Base-by-base conservation (phyloP, 1,140 invertebrate species). In the Idris sp. region DNA sequence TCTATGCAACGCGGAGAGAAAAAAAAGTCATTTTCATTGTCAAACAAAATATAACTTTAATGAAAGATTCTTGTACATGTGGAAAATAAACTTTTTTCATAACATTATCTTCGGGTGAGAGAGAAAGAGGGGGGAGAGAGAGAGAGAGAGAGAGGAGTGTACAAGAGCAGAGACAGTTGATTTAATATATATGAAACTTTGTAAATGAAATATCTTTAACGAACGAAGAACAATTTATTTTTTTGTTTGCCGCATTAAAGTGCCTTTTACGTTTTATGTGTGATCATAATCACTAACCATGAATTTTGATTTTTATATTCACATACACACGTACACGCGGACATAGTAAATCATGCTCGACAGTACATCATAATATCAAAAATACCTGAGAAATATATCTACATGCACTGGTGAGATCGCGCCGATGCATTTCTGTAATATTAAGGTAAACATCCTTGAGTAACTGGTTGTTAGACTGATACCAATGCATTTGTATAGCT, bases 381-480 rank as follows among this genome's bases (percentile, higher is more conserved):
- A 75, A 76, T 75, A 61, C 51, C 54, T 4, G 51, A 48, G 46
- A 75, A 75, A 74, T 62, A 41, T 64, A 71, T 72, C 54, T 35
- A 62, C 38, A 48, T 58, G 49, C 64, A 56, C 30, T 22, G 58
- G 43, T 46, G 41, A 46, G 64, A 59, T 73, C 53, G 44, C 59
- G 9, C 26, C 54, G 46, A 19, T 48, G 64, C 56, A 71, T 78
- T 82, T 81, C 79, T 81, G 80, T 84, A 81, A 86, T 80, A 85
- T 85, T 81, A 83, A 84, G 79, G 75, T 79, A 85, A 84, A 85
- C 79, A 86, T 83, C 83, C 81, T 84, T 83, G 82, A 82, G 78
- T 71, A 75, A 62, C 79, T 74, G 68, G 78, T 80, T 81, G 84
- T 87, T 85, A 85, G 77, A 81, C 75, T 83, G 81, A 82, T 83